Evolutionary conservation across 2,888 invertebrate genomes (phyloP), one percentile per base, ranked within the genome.

Genomic region (Bursaphelenchus okinawaensis): DNA sequence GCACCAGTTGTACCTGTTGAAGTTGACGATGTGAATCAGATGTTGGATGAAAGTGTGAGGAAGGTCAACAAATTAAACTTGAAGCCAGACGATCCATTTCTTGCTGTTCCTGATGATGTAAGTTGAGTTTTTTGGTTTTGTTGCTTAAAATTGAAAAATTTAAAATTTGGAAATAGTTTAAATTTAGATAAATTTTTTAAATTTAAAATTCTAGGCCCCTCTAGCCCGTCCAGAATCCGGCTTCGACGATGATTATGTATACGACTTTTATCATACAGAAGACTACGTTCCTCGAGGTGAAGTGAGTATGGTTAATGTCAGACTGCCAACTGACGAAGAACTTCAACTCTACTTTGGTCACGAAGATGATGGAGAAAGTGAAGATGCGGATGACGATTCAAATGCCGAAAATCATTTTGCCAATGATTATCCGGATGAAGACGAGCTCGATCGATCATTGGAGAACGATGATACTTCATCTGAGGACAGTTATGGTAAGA

Each of bases 351-450:
- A 62, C 27, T 65, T 57, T 61, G 70, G 71, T 16, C 64, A 58
- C 2, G 68, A 68, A 56, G 70, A 64, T 4, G 71, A 69, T 40
- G 70, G 63, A 24, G 71, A 71, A 27, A 71, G 71, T 26, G 75
- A 74, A 28, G 70, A 64, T 23, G 70, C 68, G 24, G 69, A 76
- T 59, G 80, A 79, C 60, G 75, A 75, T 67, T 81, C 80, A 16
- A 81, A 82, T 61, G 81, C 71, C 62, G 81, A 82, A 64, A 72
- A 74, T 63, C 75, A 79, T 57, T 79, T 75, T 75, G 63, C 74
- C 22, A 82, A 82, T 63, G 81, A 81, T 27, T 81, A 81, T 67
- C 81, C 81, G 6, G 81, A 81, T 63, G 81, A 81, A 63, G 79
- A 79, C 20, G 62, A 68, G n/a, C 54, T 50, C 8, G 29, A 57